Conservation (phyloP, 2,113 vertebrate genomes). For the Vombatus ursinus region DNA sequence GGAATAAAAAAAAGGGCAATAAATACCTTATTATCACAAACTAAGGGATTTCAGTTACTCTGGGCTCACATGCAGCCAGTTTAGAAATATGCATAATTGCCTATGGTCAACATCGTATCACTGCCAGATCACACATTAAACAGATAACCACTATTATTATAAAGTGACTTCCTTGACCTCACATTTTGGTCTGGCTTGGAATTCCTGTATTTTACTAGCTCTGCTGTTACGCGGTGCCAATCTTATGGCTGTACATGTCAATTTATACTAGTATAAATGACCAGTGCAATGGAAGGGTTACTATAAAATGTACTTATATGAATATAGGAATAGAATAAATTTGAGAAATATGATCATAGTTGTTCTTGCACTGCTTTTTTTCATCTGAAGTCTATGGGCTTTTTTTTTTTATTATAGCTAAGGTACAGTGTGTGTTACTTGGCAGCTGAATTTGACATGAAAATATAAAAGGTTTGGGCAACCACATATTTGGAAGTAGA, state of each 20-base stretch:
- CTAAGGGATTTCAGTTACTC: slow-evolving; percentile 74
- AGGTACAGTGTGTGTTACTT: slow-evolving; percentile 90
- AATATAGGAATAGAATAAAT: slow-evolving; percentile 78
- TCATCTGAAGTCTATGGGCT: slow-evolving; percentile 81
- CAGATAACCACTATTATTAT: slow-evolving; percentile 86
- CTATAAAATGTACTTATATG: slow-evolving; percentile 76
- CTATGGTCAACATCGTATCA: slow-evolving; percentile 79
- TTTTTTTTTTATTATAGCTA: slow-evolving; percentile 85
- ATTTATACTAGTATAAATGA: slow-evolving; percentile 82
- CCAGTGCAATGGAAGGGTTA: slow-evolving; percentile 57
- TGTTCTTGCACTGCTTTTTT: slow-evolving; percentile 83
- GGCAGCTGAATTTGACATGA: slow-evolving; percentile 86
- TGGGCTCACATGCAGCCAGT: slow-evolving; percentile 77
- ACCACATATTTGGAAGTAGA: slow-evolving; percentile 89
- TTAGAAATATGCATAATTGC: slow-evolving; percentile 85
- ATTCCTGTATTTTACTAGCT: slow-evolving; percentile 82
- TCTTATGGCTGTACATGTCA: slow-evolving; percentile 75
- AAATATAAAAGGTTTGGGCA: slow-evolving; percentile 88
- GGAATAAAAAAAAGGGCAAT: slow-evolving; percentile 65
- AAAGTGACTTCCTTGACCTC: slow-evolving; percentile 84
- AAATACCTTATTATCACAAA: slow-evolving; percentile 80
- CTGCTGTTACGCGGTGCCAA: slow-evolving; percentile 77
- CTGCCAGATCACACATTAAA: slow-evolving; percentile 89
- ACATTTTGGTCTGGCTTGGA: slow-evolving; percentile 82
- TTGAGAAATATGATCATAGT: slow-evolving; percentile 83